A percentile compares a stretch with the other conserved stretches of the same genome.
phyloP scores from a whole-genome alignment of 1,140 invertebrate genomes.

The Phocides pigmalion region DNA sequence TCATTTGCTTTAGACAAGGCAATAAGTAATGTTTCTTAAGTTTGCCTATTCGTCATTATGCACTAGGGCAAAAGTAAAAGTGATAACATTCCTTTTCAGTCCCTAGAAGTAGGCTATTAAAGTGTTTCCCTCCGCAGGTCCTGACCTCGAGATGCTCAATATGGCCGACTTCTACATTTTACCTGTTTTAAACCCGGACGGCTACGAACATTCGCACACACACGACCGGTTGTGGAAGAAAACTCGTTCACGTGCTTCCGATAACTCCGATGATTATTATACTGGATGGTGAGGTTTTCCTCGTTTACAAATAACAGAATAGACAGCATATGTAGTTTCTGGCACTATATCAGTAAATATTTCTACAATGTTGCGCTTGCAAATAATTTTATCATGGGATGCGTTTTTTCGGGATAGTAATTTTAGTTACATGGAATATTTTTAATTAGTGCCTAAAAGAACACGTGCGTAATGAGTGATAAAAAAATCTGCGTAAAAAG shows the following conservation, averaged over 20 bases:
- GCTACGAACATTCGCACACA: constrained; percentile 91
- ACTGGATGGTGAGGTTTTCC: constrained; percentile 70
- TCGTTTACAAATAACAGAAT: not conserved
- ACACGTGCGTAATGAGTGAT: no score
- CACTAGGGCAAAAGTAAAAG: not conserved
- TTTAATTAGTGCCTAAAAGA: no score
- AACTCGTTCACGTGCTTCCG: constrained; percentile 86
- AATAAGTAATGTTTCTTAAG: not conserved
- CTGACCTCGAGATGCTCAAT: constrained; percentile 84
- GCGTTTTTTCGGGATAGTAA: no score
- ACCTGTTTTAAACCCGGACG: constrained; percentile 92
- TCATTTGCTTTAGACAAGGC: no score
- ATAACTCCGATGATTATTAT: constrained; percentile 74
- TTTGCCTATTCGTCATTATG: not conserved
- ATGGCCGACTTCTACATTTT: constrained; percentile 91
- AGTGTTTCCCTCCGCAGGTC: constrained; percentile 58
- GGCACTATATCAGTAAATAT: no score
- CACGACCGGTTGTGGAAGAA: constrained; percentile 92
- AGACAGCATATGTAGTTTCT: not conserved
- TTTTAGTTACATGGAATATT: no score
- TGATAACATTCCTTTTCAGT: constrained; percentile 4
- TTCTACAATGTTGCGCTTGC: no score
- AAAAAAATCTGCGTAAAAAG: no score
- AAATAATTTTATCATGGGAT: no score
- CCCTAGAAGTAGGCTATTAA: constrained; percentile 21